These are phyloP conservation scores for Zoanthus gigantus DNA, from an alignment of 92 coral and sea anemone genomes.

Conservation along the genomic window DNA sequence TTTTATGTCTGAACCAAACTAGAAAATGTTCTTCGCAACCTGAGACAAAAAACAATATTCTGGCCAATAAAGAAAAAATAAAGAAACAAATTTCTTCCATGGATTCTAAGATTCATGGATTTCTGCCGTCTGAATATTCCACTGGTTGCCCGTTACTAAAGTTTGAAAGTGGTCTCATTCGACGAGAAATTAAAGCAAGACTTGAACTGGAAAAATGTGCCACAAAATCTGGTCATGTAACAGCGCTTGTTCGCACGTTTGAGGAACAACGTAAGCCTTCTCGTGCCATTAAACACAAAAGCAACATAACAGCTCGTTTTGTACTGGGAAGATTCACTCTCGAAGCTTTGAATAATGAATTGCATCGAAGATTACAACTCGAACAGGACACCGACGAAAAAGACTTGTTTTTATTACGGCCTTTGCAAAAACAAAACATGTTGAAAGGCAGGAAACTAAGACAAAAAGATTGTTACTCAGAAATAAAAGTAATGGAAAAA, in stretches of 20 bases:
- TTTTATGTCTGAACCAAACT: background rate
- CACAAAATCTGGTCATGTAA: constrained; percentile 9
- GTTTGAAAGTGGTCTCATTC: constrained; percentile 35
- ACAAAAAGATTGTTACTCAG: background rate
- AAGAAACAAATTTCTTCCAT: background rate
- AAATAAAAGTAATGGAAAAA: background rate
- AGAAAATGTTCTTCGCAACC: background rate
- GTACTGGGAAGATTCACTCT: constrained; percentile 2
- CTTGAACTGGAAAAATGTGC: constrained; percentile 22
- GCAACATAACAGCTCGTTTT: constrained; percentile 20
- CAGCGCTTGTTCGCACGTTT: constrained; percentile 26
- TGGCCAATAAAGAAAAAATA: background rate
- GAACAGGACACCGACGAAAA: background rate
- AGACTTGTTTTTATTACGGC: background rate
- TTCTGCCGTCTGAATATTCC: background rate
- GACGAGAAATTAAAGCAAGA: constrained; percentile 43
- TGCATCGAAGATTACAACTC: constrained; percentile 6
- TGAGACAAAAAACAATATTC: background rate
- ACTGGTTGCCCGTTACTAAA: background rate
- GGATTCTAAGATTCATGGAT: constrained; percentile 27
- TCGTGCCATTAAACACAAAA: constrained; percentile 4
- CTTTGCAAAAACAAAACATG: background rate
- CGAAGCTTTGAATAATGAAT: constrained; percentile 4
- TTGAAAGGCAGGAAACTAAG: background rate
- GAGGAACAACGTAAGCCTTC: constrained; percentile 17